Percentiles rank a stretch among this genome's conserved stretches.
Conservation (phyloP, 2,888 invertebrate species). For the Miltochrista miniata region DNA sequence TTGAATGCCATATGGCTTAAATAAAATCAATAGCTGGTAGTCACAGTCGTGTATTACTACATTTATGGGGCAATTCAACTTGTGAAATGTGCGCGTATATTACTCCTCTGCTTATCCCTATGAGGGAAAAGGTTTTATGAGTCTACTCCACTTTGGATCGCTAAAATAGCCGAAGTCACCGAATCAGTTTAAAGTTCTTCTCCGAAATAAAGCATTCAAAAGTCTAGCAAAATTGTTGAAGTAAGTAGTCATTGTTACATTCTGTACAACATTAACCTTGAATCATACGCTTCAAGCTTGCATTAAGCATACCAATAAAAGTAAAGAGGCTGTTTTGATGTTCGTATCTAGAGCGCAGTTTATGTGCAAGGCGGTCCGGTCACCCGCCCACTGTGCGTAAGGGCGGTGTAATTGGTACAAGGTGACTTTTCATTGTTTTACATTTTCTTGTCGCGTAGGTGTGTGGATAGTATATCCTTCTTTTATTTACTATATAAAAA, state of each 20-base stretch:
- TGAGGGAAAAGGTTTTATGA: no score
- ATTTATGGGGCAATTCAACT: no score
- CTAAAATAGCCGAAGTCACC: no score
- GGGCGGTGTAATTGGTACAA: conserved; percentile 53
- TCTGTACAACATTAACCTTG: neutral
- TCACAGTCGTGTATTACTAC: no score
- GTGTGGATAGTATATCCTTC: conserved; percentile 7
- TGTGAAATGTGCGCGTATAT: no score
- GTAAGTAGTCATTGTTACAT: neutral
- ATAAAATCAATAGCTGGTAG: no score
- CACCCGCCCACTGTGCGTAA: conserved; percentile 35
- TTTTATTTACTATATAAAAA: neutral
- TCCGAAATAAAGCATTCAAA: no score
- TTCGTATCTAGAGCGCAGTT: conserved; percentile 25
- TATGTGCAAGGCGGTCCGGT: conserved; percentile 35
- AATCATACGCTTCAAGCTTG: neutral
- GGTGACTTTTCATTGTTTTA: conserved; percentile 49
- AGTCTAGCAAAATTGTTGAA: no score
- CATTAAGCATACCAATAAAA: conserved; percentile 17
- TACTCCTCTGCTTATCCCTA: no score
- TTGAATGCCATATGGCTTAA: no score
- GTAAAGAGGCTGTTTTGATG: conserved; percentile 25
- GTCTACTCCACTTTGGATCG: no score
- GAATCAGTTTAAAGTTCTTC: no score
- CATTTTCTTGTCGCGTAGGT: conserved; percentile 25